A percentile compares a stretch with the other conserved stretches of the same genome.
phyloP scores from a whole-genome alignment of 2,888 invertebrate species.

The Stomorhina lunata region DNA sequence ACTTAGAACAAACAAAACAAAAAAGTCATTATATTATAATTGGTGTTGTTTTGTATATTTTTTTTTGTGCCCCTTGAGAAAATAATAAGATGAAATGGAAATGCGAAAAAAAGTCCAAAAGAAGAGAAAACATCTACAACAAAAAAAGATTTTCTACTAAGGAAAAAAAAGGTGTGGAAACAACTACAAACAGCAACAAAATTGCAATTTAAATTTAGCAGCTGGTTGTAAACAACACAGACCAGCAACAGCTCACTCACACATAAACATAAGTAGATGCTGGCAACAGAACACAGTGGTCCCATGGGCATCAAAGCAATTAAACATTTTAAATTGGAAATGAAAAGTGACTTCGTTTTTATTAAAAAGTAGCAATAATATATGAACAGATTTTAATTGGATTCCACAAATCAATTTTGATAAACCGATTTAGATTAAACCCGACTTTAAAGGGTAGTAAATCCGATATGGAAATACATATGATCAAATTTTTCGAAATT shows the following conservation, averaged over 20 bases:
- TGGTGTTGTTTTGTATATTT: conserved; percentile 65
- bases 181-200: conserved; percentile 40
- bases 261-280: no score
- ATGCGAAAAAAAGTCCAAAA: conserved; percentile 20
- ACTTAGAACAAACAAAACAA: conserved; percentile 13
- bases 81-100: conserved; percentile 57
- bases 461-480: no score
- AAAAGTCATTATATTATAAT: conserved; percentile 45
- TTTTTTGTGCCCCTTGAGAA: conserved; percentile 58
- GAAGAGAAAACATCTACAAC: neutral
- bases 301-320: neutral
- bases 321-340: no score
- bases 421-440: no score
- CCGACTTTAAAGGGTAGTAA: no score
- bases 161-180: conserved; percentile 67
- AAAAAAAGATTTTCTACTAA: conserved; percentile 39
- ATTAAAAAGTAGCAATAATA: no score
- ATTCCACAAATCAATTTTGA: no score
- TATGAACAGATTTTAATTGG: no score
- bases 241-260: conserved; percentile 11
- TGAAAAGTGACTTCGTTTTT: no score
- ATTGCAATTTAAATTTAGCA: conserved; percentile 56
- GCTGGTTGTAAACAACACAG: conserved; percentile 52
- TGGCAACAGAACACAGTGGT: conserved; percentile 16
- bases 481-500: no score